Conservation (phyloP, 2,113 vertebrate species). For the Platysternon megacephalum region DNA sequence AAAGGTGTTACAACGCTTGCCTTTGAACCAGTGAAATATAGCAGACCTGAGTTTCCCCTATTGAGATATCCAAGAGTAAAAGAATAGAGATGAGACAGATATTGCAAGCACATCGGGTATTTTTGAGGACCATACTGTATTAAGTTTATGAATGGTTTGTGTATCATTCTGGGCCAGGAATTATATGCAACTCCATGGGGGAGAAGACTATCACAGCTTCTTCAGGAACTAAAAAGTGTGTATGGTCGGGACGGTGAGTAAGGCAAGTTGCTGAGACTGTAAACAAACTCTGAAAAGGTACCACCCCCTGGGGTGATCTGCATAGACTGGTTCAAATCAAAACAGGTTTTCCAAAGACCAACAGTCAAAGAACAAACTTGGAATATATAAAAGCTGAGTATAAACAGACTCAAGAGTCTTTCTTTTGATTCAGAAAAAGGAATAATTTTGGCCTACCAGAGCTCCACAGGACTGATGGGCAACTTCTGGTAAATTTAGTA, state of each 20-base stretch:
- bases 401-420: too few species aligned
- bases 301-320: not conserved
- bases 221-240: not conserved
- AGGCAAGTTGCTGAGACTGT: not conserved
- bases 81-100: not conserved
- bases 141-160: not conserved
- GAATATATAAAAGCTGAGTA: not conserved
- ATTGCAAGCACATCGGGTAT: not conserved
- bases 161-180: not conserved
- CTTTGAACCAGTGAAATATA: constrained; percentile 10
- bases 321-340: not conserved
- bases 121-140: not conserved
- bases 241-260: not conserved
- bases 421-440: not conserved
- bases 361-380: not conserved
- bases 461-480: not conserved
- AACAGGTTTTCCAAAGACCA: not conserved
- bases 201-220: not conserved
- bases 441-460: not conserved
- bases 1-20: constrained; percentile 39
- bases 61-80: not conserved
- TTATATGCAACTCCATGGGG: not conserved
- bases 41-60: not conserved
- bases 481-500: not conserved
- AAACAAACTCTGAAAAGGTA: not conserved